A percentile compares a stretch with the other conserved stretches of the same genome.
Conservation (phyloP, 2,888 invertebrate species). For the Oxycera nigricornis region DNA sequence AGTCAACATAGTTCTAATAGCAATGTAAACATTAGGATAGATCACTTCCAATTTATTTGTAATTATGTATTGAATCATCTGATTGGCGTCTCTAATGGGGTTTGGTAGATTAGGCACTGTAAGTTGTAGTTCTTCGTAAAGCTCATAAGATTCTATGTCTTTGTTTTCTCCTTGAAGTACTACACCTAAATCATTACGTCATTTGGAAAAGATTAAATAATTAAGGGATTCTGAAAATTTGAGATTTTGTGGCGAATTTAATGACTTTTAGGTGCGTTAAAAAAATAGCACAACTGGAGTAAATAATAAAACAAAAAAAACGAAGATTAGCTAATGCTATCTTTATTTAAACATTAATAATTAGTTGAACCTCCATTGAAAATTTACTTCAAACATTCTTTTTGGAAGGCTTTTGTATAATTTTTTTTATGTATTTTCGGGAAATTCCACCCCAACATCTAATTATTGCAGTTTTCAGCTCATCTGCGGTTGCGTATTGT, state of each 20-base stretch:
- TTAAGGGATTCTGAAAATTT: background rate
- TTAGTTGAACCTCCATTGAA: background rate
- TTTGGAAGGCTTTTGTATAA: background rate
- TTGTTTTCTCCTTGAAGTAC: too few species aligned
- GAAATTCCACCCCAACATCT: background rate
- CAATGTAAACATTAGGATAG: too few species aligned
- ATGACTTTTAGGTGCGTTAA: background rate
- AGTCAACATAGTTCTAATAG: too few species aligned
- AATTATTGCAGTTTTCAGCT: background rate
- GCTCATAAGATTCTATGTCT: too few species aligned
- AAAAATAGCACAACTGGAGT: background rate
- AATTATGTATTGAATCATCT: too few species aligned
- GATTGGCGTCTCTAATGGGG: too few species aligned
- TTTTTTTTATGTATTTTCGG: background rate
- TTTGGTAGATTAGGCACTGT: too few species aligned
- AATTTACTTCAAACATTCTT: background rate
- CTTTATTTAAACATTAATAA: background rate
- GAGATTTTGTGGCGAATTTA: background rate
- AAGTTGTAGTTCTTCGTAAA: too few species aligned
- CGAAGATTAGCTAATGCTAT: background rate
- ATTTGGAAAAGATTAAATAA: too few species aligned
- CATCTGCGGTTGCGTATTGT: background rate
- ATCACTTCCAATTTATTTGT: too few species aligned
- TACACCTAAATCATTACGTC: too few species aligned
- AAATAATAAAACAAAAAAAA: background rate